Percentiles rank a stretch among this genome's conserved stretches.
Evolutionary conservation across 2,113 vertebrate genomes (phyloP).

Genomic region (Hyaena hyaena): DNA sequence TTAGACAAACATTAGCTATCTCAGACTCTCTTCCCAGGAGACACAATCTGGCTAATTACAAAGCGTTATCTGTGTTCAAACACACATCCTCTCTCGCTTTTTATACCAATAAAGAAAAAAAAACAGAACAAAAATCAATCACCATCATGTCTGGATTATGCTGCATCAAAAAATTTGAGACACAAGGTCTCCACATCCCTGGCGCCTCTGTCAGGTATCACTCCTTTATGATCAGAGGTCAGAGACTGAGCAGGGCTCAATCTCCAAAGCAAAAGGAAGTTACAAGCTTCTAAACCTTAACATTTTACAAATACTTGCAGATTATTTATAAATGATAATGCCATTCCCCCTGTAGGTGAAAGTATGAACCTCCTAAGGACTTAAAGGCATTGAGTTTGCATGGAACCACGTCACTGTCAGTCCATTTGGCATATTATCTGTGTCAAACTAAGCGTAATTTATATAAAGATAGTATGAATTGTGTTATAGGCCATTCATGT

Average conservation of each 20-base stretch:
- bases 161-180: not conserved
- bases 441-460: not conserved
- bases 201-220: not conserved
- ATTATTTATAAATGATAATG: not conserved
- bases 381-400: not conserved
- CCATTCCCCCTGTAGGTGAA: not conserved
- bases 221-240: not conserved
- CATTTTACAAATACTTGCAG: not conserved
- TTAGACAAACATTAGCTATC: not conserved
- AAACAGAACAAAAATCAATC: not conserved
- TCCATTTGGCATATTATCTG: not conserved
- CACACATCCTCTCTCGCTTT: fast-evolving
- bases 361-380: not conserved
- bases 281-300: not conserved
- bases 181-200: not conserved
- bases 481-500: not conserved
- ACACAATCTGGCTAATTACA: not conserved
- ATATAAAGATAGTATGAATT: not conserved
- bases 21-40: not conserved
- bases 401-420: not conserved
- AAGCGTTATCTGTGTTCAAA: not conserved
- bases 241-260: not conserved
- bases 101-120: too few relatives aligned
- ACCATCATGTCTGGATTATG: not conserved
- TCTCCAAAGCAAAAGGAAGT: not conserved